phyloP scores from a whole-genome alignment of 1,140 invertebrate species.

The Drosophila azteca region DNA sequence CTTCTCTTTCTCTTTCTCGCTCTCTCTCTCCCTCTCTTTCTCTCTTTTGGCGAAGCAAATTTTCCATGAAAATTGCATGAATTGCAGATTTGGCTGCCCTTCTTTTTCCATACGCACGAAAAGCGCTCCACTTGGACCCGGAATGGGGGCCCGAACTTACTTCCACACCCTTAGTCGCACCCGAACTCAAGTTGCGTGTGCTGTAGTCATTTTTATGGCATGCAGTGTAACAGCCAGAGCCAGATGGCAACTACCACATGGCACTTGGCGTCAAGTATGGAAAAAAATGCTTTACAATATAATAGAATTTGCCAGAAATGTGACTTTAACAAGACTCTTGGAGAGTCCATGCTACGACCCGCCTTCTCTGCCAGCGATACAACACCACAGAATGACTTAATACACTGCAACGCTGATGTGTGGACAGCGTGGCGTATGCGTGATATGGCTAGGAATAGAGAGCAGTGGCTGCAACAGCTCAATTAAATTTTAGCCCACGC shows the following conservation, averaged over 20 bases:
- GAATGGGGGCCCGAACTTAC: constrained; percentile 1
- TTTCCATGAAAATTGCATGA: constrained; percentile 82
- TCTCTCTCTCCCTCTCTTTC: not conserved
- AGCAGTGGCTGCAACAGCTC: constrained; percentile 50
- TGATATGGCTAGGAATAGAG: constrained; percentile 34
- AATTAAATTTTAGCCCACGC: constrained; percentile 43
- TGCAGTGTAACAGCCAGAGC: constrained; percentile 47
- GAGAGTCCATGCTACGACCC: constrained; percentile 4
- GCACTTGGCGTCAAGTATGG: constrained; percentile 53
- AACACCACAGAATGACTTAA: constrained; percentile 50
- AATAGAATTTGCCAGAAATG: constrained; percentile 57
- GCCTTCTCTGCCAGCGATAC: too few relatives aligned
- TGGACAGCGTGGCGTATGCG: constrained; percentile 64
- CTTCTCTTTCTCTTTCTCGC: constrained; percentile 18
- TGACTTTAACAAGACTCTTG: constrained; percentile 54
- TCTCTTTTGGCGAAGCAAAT: constrained; percentile 69
- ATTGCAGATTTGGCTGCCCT: constrained; percentile 68
- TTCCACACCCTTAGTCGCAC: not conserved
- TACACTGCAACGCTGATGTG: constrained; percentile 43
- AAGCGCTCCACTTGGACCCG: constrained; percentile 51
- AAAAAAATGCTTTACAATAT: constrained; percentile 45
- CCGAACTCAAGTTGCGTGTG: constrained; percentile 65
- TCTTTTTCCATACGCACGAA: constrained; percentile 70
- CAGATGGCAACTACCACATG: constrained; percentile 50
- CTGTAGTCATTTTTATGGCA: constrained; percentile 71